phyloP scores from a whole-genome alignment of 2,797 vertebrate genomes.

The Rhinichthys osculus region DNA sequence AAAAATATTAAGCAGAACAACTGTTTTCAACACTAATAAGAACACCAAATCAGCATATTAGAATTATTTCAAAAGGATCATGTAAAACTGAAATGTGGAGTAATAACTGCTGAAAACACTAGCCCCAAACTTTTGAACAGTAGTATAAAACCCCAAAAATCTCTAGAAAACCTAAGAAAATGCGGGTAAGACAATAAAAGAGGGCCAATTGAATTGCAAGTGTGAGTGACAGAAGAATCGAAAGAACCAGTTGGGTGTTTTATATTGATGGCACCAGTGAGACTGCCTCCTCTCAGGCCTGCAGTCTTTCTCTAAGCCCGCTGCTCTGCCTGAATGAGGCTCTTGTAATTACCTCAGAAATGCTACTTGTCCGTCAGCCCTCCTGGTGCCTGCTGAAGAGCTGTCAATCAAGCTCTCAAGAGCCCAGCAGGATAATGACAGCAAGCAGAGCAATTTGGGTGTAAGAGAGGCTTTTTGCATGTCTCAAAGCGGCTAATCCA shows the following conservation, averaged over 20 bases:
- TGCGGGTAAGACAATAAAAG: neutral
- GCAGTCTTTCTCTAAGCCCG: conserved; percentile 50
- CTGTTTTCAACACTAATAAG: neutral
- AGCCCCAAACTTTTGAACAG: neutral
- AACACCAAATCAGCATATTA: neutral
- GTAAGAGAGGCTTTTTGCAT: conserved; percentile 45
- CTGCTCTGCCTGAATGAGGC: conserved; percentile 71
- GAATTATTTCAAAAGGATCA: neutral
- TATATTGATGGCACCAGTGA: conserved; percentile 60
- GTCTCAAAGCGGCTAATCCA: conserved; percentile 52
- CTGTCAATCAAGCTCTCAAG: conserved; percentile 78
- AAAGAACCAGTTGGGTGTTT: conserved; percentile 40
- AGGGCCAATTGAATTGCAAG: conserved; percentile 1
- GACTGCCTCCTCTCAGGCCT: conserved; percentile 52
- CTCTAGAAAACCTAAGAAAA: neutral
- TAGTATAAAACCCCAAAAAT: neutral
- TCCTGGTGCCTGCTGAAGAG: conserved; percentile 68
- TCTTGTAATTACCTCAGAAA: conserved; percentile 85
- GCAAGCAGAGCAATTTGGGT: conserved; percentile 67
- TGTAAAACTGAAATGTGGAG: neutral
- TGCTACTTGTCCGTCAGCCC: conserved; percentile 80
- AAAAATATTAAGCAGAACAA: neutral
- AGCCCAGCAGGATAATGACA: conserved; percentile 69
- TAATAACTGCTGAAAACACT: neutral
- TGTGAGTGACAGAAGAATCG: conserved; percentile 29